Evolutionary conservation across 2,888 invertebrate genomes (phyloP), one percentile per base, ranked within the genome.

Genomic region (Lepidochrysops patricia): DNA sequence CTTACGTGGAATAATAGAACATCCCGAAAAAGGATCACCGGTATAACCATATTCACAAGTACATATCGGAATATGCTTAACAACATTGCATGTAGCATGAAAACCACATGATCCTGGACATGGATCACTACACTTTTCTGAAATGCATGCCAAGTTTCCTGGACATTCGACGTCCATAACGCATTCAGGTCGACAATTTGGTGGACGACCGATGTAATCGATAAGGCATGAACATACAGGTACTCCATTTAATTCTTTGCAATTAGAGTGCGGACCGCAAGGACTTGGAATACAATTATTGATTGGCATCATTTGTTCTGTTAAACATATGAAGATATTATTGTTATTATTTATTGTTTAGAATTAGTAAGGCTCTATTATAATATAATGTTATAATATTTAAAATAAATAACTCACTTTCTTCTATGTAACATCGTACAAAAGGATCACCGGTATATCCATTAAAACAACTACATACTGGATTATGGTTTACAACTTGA

Each of bases 11-110:
- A 84, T 82, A 69, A 87, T 77, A 69, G 92, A 92, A 77, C 95
- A 96, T 72, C 94, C 93, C 4, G 92, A 91, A 78, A 95, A 95
- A 29, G 96, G 95, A 90, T 96, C 95, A 70, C 96, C 96, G 58
- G 93, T 93, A 70, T 91, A 92, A 62, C 92, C 92, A 50, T 87
- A 87, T 64, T 92, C 90, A 74, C 95, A 96, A 64, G 91, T 91
- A 79, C 95, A 95, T 67, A 93, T 90, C 2, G 95, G 94, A 62
- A 92, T 84, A 73, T 95, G 95, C 76, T 93, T 93, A 57, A 93
- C 91, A 43, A 93, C 92, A 69, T 80, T 90, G 73, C 95, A 96
- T 63, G 91, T 80, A 6, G 95, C 93, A 76, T 94, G 93, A 58
- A 89, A 87, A 57, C 95, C 95, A 71, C 95, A 95, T 57, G 94